Percentiles rank a stretch among this genome's conserved stretches.
Evolutionary conservation across 2,888 invertebrate species (phyloP).

Genomic region (Crioceris asparagi): DNA sequence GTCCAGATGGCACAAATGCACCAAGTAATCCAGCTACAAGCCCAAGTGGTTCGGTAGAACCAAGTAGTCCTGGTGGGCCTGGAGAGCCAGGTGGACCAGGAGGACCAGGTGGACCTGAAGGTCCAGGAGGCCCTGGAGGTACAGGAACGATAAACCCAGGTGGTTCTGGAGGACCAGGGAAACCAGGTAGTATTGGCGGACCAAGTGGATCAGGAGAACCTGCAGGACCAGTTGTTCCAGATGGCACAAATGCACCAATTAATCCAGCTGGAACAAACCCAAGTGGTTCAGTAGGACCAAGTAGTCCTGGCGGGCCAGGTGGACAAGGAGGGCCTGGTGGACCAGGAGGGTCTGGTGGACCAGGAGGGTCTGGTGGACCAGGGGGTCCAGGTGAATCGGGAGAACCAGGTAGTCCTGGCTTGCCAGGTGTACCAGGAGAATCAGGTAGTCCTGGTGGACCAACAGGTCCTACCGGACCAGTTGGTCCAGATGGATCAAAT

Average conservation of each 20-base stretch:
- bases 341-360: not conserved
- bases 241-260: constrained; percentile 1
- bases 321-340: not conserved
- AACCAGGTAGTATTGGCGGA: constrained; percentile 4
- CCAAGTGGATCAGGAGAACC: not conserved
- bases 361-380: not conserved
- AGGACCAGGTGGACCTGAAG: constrained; percentile 7
- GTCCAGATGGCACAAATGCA: constrained; percentile 5
- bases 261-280: not conserved
- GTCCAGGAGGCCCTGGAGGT: constrained; percentile 6
- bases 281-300: not conserved
- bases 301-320: not conserved
- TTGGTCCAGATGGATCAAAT: not conserved
- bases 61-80: not conserved
- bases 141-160: constrained; percentile 8
- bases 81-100: constrained; percentile 6
- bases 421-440: not conserved
- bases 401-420: not conserved
- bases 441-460: not conserved
- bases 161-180: constrained; percentile 10
- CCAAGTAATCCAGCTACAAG: constrained; percentile 5
- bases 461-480: not conserved
- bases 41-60: too few species aligned
- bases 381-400: not conserved
- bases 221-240: too few species aligned